phyloP scores from a whole-genome alignment of 2,113 vertebrate species.

The Peromyscus leucopus region DNA sequence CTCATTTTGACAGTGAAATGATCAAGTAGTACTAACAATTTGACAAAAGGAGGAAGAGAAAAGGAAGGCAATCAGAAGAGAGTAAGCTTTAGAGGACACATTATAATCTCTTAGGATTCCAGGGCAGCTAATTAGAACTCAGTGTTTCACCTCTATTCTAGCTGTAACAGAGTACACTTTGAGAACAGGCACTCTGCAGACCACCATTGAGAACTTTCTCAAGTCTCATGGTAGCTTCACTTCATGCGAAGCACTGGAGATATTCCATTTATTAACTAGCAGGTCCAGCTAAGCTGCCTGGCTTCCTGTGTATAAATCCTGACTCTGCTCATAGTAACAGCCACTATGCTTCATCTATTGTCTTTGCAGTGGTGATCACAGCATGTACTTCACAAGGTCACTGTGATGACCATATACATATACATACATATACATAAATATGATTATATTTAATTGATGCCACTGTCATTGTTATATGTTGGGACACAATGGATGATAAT shows the following conservation, averaged over 20 bases:
- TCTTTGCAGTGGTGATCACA: neutral
- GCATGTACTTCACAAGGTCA: neutral
- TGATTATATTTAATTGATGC: neutral
- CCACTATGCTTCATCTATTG: neutral
- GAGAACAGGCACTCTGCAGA: fast-evolving
- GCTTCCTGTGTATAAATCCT: neutral
- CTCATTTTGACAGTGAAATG: neutral
- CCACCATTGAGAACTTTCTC: neutral
- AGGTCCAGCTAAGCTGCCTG: neutral
- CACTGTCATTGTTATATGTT: neutral
- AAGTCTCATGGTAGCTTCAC: neutral
- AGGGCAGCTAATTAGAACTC: neutral
- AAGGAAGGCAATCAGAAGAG: neutral
- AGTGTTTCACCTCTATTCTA: neutral
- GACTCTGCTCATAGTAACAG: neutral
- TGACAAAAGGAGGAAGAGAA: neutral
- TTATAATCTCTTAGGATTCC: neutral
- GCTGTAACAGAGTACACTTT: neutral
- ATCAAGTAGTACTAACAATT: neutral
- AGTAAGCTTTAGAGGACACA: neutral
- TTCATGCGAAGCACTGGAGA: neutral
- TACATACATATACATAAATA: neutral
- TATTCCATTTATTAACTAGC: neutral
- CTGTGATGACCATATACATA: neutral
- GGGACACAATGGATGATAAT: neutral